phyloP scores from a whole-genome alignment of 2,797 vertebrate species.

The Lepus oiostolus region DNA sequence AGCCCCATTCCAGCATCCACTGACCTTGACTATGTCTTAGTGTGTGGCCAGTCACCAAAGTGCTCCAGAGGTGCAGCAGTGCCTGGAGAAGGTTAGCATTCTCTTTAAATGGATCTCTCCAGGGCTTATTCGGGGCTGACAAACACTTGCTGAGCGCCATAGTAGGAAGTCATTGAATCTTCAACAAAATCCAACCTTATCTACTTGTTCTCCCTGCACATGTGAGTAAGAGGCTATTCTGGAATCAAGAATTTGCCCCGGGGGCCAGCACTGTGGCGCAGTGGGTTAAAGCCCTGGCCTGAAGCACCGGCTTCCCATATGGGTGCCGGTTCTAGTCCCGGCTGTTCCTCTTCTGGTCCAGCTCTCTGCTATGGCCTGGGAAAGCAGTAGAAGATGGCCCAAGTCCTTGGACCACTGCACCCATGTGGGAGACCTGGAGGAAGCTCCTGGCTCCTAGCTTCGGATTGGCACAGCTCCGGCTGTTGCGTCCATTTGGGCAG shows the following conservation, averaged over 20 bases:
- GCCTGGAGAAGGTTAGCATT: background rate
- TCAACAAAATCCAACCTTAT: background rate
- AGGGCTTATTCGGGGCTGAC: background rate
- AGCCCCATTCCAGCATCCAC: background rate
- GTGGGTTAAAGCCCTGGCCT: too few species aligned
- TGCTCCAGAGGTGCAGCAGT: background rate
- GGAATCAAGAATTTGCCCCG: background rate
- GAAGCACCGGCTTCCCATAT: too few species aligned
- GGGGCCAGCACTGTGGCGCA: too few species aligned
- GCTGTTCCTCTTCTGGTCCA: too few species aligned
- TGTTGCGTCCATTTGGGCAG: too few species aligned
- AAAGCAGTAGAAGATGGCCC: too few species aligned
- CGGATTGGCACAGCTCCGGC: too few species aligned
- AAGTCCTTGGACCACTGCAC: too few species aligned
- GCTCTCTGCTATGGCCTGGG: too few species aligned
- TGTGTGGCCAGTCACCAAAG: background rate
- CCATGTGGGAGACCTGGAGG: too few species aligned
- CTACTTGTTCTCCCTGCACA: background rate
- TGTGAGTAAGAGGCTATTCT: background rate
- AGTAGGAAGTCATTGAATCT: background rate
- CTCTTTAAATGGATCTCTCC: background rate
- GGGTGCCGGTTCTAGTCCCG: too few species aligned
- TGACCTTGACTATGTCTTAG: background rate
- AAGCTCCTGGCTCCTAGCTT: too few species aligned
- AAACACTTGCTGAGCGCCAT: background rate